Evolutionary conservation across 2,888 invertebrate genomes (phyloP), one percentile per base, ranked within the genome.

Genomic region (Eurytoma californica): DNA sequence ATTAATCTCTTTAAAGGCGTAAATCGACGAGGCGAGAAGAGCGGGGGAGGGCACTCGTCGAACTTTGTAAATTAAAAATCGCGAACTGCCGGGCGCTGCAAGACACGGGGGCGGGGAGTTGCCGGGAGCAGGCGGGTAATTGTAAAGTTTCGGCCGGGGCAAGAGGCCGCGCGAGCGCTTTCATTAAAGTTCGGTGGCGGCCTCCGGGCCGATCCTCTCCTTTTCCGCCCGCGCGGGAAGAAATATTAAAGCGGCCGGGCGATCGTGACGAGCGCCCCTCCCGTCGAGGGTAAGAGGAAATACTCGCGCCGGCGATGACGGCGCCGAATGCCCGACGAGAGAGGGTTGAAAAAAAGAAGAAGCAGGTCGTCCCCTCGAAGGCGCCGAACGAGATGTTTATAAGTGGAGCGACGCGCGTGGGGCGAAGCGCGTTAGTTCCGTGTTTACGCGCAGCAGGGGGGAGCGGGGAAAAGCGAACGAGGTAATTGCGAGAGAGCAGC

Each of bases 11-110:
- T 75, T 75, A 61, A 61, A 61, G 68, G 39, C 60, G 16, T n/a
- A 12, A 53, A 61, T 60, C 60, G 18, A 9, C 39, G n/a, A 30
- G 13, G 30, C 20, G 13, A 24, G 24, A n/a, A n/a, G n/a, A n/a
- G n/a, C n/a, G n/a, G 24, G 24, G 24, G 2, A 2, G 12, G 16
- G 9, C 14, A 1, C 20, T 57, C 73, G 57, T 57, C 60, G 53
- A 75, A 79, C 53, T 79, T 79, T 70, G 72, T 79, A 75, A 79
- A 79, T 79, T 72, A 75, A 74, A 74, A 79, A 75, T 74, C 72
- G 53, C 24, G 30, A 51, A 51, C 60, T 14, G 30, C 51, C 49
- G 63, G n/a, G 13, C n/a, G 20, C 39, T 16, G 28, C 18, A 7
- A n/a, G 39, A 24, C 14, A 39, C 39, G 39, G 39, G 28, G 58